Percentiles rank a stretch among this genome's conserved stretches.
Evolutionary conservation across 2,797 vertebrate genomes (phyloP).

Genomic region (Scolopax rusticola): DNA sequence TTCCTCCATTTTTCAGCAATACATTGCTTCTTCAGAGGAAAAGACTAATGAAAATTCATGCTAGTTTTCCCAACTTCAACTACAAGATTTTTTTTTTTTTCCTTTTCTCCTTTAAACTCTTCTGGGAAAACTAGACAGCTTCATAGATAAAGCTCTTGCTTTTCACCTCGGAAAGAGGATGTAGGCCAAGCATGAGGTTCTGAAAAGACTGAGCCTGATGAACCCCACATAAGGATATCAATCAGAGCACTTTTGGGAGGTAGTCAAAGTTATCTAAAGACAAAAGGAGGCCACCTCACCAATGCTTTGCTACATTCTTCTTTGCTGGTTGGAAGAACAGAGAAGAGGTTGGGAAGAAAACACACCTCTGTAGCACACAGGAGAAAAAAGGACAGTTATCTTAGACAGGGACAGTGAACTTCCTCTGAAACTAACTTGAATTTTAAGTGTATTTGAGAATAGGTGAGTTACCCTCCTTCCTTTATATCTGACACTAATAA

Average conservation of each 20-base stretch:
- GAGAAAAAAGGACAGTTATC: background rate
- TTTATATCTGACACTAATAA: background rate
- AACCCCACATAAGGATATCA: background rate
- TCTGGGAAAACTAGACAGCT: background rate
- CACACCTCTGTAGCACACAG: background rate
- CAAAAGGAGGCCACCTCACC: background rate
- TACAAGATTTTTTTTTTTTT: background rate
- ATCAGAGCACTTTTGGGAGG: conserved; percentile 38
- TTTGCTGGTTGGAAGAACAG: conserved; percentile 45
- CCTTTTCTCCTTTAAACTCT: background rate
- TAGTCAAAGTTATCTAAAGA: conserved; percentile 19
- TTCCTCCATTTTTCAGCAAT: conserved; percentile 48
- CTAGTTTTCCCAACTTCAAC: background rate
- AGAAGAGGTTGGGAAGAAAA: background rate
- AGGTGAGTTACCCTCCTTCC: background rate
- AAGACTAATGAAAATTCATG: background rate
- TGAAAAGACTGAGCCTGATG: background rate
- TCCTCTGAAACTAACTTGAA: background rate
- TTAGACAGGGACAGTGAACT: background rate
- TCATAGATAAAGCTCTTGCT: background rate
- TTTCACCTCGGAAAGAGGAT: conserved; percentile 10
- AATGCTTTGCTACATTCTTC: conserved; percentile 59
- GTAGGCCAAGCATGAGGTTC: background rate
- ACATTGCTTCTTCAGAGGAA: conserved; percentile 13
- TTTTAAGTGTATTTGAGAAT: conserved; percentile 15